Conservation (phyloP, 2,797 vertebrate genomes). For the Tarsius wallacei region DNA sequence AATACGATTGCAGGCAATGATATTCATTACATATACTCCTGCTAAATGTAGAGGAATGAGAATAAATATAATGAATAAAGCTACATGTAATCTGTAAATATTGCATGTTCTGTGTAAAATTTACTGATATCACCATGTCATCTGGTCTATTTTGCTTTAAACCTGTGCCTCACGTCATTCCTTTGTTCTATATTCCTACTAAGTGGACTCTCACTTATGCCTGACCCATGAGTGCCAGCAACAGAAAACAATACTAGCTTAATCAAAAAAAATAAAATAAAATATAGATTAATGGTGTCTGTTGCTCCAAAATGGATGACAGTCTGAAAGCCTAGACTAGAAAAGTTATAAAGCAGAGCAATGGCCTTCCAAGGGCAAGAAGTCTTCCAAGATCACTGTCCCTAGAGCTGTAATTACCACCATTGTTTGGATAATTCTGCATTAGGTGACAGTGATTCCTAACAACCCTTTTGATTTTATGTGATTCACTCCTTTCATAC, state of each 20-base stretch:
- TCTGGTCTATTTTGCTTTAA: background rate
- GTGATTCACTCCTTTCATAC: background rate
- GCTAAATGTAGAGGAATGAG: background rate
- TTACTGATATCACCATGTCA: background rate
- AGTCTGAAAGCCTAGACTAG: background rate
- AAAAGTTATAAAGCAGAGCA: background rate
- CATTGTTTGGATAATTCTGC: fast-evolving
- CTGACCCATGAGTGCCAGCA: background rate
- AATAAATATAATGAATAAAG: background rate
- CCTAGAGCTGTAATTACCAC: background rate
- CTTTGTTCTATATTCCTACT: background rate
- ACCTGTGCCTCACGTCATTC: background rate
- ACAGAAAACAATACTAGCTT: background rate
- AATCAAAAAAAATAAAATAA: background rate
- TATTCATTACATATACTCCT: background rate
- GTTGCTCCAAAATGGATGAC: background rate
- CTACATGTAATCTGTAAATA: background rate
- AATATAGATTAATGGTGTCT: background rate
- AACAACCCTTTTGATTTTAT: background rate
- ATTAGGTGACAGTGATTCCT: background rate
- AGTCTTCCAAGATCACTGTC: background rate
- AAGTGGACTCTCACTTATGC: background rate
- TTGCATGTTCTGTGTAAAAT: background rate
- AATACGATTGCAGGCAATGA: background rate
- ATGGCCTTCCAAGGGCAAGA: background rate